Base-by-base conservation (phyloP, 2,888 invertebrate genomes). In the Terebella lapidaria region DNA sequence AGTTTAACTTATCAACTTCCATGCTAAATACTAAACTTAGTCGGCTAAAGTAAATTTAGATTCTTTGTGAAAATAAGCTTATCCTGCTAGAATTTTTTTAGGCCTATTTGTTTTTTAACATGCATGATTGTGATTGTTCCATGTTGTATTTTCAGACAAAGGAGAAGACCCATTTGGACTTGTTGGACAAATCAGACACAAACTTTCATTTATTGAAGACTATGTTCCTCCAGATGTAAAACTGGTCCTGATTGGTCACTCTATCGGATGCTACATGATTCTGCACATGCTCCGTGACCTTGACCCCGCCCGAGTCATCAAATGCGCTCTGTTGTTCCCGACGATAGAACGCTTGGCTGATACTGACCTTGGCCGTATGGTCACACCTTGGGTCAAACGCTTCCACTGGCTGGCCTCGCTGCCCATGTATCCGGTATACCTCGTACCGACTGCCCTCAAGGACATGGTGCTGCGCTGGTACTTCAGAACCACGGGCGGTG, bases 231-330 rank as follows among this genome's bases (percentile, higher is more conserved):
- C 10, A 10, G 35, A 35, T 18, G 18, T 18, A 35, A 10, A 18
- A 27, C 66, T 95, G 46, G 88, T 92, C 78, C 81, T 94, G 45
- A 85, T 94, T 69, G 93, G 91, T 1, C 94, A 95, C 83, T 94
- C 94, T 0, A 91, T 94, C 73, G 95, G 95, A 2, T 86, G 89
- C 57, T 92, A 92, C 86, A 87, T 93, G 73, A 85, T 87, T 64
- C 75, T 92, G 59, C 88, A 92, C 74, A 76, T 92, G 54, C 74
- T 91, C 27, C 84, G 88, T 67, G 81, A 70, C 22, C 68, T 81
- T 26, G 60, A 70, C 30, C 63, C 69, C 22, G 67, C 74, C 20
- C 62, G 72, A 24, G 81, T 84, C 24, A 51, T 67, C 28, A 68
- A 73, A 60, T 89, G 71, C 78, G 84, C 70, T 79, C 81, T 93